Evolutionary conservation across 2,797 vertebrate species (phyloP).

Genomic region (Enteromius trimaculatus): DNA sequence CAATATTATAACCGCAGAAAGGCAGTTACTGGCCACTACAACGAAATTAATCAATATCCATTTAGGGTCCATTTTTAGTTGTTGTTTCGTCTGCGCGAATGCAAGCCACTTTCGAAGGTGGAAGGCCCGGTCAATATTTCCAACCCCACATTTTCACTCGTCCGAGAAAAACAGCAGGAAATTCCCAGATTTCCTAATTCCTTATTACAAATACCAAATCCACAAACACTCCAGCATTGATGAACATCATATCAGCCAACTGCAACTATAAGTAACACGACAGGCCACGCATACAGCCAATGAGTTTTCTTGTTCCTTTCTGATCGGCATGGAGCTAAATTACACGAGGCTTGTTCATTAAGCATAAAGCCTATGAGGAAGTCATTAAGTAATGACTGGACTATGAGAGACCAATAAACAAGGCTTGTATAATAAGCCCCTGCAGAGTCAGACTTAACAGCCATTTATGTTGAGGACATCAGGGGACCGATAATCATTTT

Average conservation of each 20-base stretch:
- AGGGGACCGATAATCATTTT: constrained; percentile 43
- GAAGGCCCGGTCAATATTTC: constrained; percentile 35
- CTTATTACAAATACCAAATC: neutral
- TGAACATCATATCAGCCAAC: constrained; percentile 19
- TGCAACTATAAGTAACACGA: neutral
- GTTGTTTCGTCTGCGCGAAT: constrained; percentile 24
- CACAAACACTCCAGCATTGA: constrained; percentile 10
- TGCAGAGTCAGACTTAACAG: constrained; percentile 21
- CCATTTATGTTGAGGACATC: constrained; percentile 49
- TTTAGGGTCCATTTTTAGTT: constrained; percentile 42
- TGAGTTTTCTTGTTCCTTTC: neutral
- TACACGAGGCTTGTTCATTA: constrained; percentile 40
- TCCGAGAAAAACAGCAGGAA: constrained; percentile 27
- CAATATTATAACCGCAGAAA: constrained; percentile 49
- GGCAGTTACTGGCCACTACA: constrained; percentile 24
- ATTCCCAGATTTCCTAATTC: constrained; percentile 15
- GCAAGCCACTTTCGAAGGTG: constrained; percentile 3
- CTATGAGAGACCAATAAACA: constrained; percentile 51
- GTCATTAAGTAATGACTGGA: constrained; percentile 34
- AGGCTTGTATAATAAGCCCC: constrained; percentile 39
- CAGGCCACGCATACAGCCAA: neutral
- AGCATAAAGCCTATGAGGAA: constrained; percentile 35
- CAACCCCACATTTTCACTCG: constrained; percentile 7
- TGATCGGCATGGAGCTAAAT: neutral
- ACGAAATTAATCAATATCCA: constrained; percentile 54